These are phyloP conservation scores for Artibeus lituratus DNA, from an alignment of 2,797 vertebrate genomes.

Conservation along the genomic window DNA sequence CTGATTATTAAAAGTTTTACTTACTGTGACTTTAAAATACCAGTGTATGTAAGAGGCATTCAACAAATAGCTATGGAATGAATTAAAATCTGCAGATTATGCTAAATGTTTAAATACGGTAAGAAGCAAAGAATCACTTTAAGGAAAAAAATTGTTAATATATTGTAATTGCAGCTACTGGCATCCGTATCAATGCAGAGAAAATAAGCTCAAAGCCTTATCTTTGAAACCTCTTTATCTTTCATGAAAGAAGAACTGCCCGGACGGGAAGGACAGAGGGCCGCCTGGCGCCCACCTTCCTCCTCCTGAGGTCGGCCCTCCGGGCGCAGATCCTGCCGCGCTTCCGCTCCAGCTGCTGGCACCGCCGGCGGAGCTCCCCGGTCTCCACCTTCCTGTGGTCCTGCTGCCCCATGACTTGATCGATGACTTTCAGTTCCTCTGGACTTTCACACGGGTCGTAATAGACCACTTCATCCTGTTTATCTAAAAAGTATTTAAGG, in stretches of 20 bases:
- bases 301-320: constrained; percentile 92
- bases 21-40: not conserved
- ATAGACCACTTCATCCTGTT: constrained; percentile 95
- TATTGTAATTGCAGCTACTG: not conserved
- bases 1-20: not conserved
- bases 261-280: fast-evolving
- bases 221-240: not conserved
- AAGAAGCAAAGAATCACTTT: not conserved
- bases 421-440: constrained; percentile 88
- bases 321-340: constrained; percentile 90
- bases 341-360: constrained; percentile 88
- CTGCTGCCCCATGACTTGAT: constrained; percentile 69
- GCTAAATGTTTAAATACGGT: not conserved
- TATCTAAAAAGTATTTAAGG: constrained; percentile 84
- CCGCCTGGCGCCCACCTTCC: constrained; percentile 83
- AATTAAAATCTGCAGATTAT: constrained; percentile 31
- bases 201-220: not conserved
- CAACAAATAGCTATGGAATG: not conserved
- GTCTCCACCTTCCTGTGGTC: constrained; percentile 72
- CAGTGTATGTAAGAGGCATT: not conserved
- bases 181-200: not conserved
- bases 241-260: not conserved
- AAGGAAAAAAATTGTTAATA: not conserved
- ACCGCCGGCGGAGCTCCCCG: constrained; percentile 82
- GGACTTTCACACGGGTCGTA: constrained; percentile 94